phyloP scores from a whole-genome alignment of 1,140 invertebrate species.

The Maconellicoccus hirsutus region DNA sequence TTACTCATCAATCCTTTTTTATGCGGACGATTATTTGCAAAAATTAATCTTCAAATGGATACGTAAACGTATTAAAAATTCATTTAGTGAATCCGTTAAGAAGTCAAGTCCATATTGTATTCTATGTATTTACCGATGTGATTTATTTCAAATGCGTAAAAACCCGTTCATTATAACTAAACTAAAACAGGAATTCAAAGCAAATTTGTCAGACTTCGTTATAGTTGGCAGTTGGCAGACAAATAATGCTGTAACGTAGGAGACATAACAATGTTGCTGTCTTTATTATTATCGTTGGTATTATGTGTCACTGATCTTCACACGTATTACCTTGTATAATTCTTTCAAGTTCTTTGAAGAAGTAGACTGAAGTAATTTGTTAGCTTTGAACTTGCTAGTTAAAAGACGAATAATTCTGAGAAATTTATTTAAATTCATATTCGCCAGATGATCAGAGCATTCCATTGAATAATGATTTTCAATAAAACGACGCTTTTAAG shows the following conservation, averaged over 20 bases:
- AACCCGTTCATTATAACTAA: too few species aligned
- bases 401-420: not conserved
- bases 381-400: not conserved
- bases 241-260: not conserved
- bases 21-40: too few species aligned
- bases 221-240: not conserved
- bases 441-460: not conserved
- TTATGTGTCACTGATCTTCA: not conserved
- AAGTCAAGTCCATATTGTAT: too few species aligned
- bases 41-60: too few species aligned
- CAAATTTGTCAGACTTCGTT: not conserved
- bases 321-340: not conserved
- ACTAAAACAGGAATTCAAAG: too few species aligned
- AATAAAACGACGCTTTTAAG: too few species aligned
- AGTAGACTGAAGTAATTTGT: not conserved
- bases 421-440: not conserved
- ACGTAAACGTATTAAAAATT: too few species aligned
- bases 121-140: too few species aligned
- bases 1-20: too few species aligned
- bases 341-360: not conserved
- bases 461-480: too few species aligned
- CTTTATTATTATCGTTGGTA: not conserved
- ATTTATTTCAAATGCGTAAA: too few species aligned
- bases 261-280: not conserved
- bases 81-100: too few species aligned